Base-by-base conservation (phyloP, 2,113 vertebrate species). In the Mesembrinibis cayennensis region DNA sequence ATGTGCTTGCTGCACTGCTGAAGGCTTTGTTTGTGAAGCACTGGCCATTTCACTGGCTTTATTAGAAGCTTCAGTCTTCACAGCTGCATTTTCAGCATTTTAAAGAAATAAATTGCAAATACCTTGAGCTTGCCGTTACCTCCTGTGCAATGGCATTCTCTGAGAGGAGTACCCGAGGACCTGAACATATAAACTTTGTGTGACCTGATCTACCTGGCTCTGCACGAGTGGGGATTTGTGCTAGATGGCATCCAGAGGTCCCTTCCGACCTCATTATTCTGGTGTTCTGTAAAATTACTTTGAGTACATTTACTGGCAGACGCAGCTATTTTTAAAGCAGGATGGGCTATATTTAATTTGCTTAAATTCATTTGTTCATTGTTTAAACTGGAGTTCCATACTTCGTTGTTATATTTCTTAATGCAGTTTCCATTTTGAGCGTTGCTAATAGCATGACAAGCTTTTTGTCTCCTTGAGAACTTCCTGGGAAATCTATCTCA, bases 351-450 rank as follows among this genome's bases (percentile, higher is more conserved):
- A 61, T 88, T 79, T 65, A 47, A 67, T 91, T 88, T 53, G 26
- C 56, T 61, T 73, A 38, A 86, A 65, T 82, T 76, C 1, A 27
- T 56, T 86, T 92, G 45, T 52, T 86, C 7, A 0, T 38, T 55
- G 14, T 79, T 89, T 71, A 76, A 73, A n/a, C 55, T 67, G 15
- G 16, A 74, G 61, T 63, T 63, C 20, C 7, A 4, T 65, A 30
- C 4, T 70, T 89, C 0, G 0, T 70, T 40, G 34, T 69, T 71
- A 1, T 3, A 3, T 27, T 80, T 50, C 44, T 76, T 49, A 32
- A 10, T 77, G 27, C 17, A 30, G 19, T 55, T 86, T 78, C 38
- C 17, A 19, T 70, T 77, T 7, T n/a, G 58, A 62, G 55, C 1
- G 0, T 25, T 50, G 74, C 38, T 91, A 26, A 56, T 29, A 82